phyloP scores from a whole-genome alignment of 2,113 vertebrate genomes.

The Coptodon bakossiorum region DNA sequence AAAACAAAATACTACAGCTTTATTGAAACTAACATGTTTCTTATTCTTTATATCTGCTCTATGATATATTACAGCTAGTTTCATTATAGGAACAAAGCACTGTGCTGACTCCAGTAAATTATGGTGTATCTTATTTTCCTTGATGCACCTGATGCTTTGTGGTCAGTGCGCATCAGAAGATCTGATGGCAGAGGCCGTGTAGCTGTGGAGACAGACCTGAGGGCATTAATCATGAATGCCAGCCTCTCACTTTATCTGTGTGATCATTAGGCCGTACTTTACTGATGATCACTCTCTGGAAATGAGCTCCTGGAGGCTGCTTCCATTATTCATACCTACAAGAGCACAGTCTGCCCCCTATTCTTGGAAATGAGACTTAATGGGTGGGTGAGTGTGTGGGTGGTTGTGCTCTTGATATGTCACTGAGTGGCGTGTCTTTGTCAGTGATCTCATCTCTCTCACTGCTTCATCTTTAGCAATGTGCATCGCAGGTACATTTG shows the following conservation, averaged over 20 bases:
- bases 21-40: neutral
- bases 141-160: neutral
- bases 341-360: slow-evolving; percentile 46
- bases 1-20: neutral
- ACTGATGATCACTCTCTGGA: slow-evolving; percentile 59
- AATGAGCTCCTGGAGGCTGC: slow-evolving; percentile 64
- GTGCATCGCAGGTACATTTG: neutral
- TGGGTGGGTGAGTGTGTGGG: neutral
- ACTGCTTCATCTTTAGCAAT: neutral
- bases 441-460: neutral
- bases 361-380: slow-evolving; percentile 66
- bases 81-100: neutral
- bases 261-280: slow-evolving; percentile 60
- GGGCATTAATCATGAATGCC: slow-evolving; percentile 57
- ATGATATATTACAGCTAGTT: neutral
- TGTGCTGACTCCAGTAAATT: neutral
- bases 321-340: slow-evolving; percentile 70
- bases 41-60: neutral
- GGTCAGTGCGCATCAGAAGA: neutral
- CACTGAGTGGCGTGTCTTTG: neutral
- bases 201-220: slow-evolving; percentile 22
- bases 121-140: neutral
- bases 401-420: slow-evolving; percentile 34
- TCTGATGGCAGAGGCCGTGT: neutral
- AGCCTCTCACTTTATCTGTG: slow-evolving; percentile 55